Base-by-base conservation (phyloP, 1,140 invertebrate genomes). In the Ectropis grisescens region DNA sequence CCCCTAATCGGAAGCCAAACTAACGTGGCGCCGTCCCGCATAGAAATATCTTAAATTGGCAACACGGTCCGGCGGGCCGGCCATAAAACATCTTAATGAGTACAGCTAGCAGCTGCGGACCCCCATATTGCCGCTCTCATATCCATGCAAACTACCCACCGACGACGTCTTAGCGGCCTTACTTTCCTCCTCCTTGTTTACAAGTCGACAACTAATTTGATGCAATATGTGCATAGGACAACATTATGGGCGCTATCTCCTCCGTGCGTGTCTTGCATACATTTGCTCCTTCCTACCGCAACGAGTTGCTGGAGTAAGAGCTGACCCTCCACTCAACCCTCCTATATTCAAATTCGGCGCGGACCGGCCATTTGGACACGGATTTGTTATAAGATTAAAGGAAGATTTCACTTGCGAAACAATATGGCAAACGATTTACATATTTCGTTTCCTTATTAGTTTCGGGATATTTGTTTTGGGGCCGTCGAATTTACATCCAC, bases 311-410 rank as follows among this genome's bases (percentile, higher is more conserved):
- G 44, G 29, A 50, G 45, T 53, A 47, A 48, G 48, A 57, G 51
- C 49, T 70, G 62, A 78, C 76, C 68, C 72, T 74, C 48, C 49
- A 59, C 33, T 52, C 43, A 58, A 74, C 78, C 78, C 79, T 71
- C 68, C 57, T 78, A 66, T 83, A 82, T 82, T 82, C 76, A 82
- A 83, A 82, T 81, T 65, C 47, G 43, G 40, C 59, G 62, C 57
- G 55, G 59, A 52, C 66, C 70, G 79, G 64, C 69, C 76, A 83
- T 83, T 83, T 81, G 74, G 70, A 76, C 79, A 67, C 78, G 74
- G 81, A 83, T 83, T 82, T 83, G 81, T 82, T 82, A 82, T 79
- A 83, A 83, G 82, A 83, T 83, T 83, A 83, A 82, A 79, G 74
- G 74, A 83, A 83, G 82, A 83, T 82, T 83, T 81, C 72, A 80